Base-by-base conservation (phyloP, 2,113 vertebrate genomes). In the Myrmecobius fasciatus region DNA sequence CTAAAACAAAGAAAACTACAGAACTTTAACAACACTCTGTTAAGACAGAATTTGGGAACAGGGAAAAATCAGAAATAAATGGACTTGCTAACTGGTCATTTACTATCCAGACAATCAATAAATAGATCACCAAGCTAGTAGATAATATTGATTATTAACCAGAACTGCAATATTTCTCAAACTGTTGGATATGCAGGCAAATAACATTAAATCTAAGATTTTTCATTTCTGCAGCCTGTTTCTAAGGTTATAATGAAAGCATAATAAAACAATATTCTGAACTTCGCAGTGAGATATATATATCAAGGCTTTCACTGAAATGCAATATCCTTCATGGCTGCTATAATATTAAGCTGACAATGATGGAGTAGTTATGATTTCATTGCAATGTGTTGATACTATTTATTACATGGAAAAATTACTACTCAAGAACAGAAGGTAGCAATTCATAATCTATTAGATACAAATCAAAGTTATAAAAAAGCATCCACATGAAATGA, bases 221-320 rank as follows among this genome's bases (percentile, higher is more conserved):
- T 60, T 97, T 89, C 94, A 95, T 97, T 96, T 94, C 92, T 90
- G 83, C 0, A 94, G 46, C 4, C 49, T 96, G 36, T 49, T 95
- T 67, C 36, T 89, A 75, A 91, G 94, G 91, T 83, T 92, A 88
- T 26, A 95, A 91, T 36, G 92, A 93, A 75, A 95, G 52, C 88
- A 49, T 95, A 94, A 93, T 92, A 94, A 97, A 94, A 91, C 46
- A 96, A 52, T 48, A 95, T 31, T 92, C 94, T 83, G 95, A 94
- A 95, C 31, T 96, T 90, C 96, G 60, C 25, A 95, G 90, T 89
- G 89, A 67, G 89, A 96, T 90, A 89, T 43, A 96, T 90, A 89
- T 43, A 90, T 46, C 83, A 91, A 92, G 92, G 94, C 14, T 52
- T 89, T 89, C 47, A 67, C 91, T 92, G 92, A n/a, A 53, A 89